These are phyloP conservation scores for Caenorhabditis briggsae DNA, from an alignment of 1,140 invertebrate genomes.

Conservation along the genomic window DNA sequence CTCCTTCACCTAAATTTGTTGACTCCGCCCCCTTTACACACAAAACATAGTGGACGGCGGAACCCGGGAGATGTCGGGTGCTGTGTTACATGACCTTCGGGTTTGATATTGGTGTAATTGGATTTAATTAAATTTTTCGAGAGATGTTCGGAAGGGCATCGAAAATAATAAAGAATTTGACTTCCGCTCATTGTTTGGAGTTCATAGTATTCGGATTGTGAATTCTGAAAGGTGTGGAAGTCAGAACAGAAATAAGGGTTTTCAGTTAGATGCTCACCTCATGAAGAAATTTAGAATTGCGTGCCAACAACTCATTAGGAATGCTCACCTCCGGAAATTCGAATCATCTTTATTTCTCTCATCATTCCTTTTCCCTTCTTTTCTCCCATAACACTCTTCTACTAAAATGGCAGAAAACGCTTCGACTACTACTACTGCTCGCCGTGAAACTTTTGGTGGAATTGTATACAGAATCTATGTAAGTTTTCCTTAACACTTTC, in stretches of 20 bases:
- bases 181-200: neutral
- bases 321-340: constrained; percentile 20
- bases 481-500: neutral
- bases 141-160: neutral
- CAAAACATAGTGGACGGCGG: neutral
- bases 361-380: neutral
- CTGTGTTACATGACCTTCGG: neutral
- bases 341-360: constrained; percentile 1
- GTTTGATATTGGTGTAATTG: neutral
- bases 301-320: neutral
- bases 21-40: neutral
- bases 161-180: neutral
- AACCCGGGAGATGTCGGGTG: neutral
- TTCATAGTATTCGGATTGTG: neutral
- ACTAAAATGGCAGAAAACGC: constrained; percentile 29
- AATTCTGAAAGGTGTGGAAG: neutral
- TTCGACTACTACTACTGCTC: neutral
- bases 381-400: neutral
- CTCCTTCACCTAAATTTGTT: neutral
- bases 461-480: constrained; percentile 28
- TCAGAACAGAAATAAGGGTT: neutral
- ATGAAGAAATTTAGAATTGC: neutral
- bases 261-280: too few relatives aligned
- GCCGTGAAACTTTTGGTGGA: constrained; percentile 24
- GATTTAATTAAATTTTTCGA: constrained; percentile 28